A percentile compares a stretch with the other conserved stretches of the same genome.
These are phyloP conservation scores for Aphidoletes aphidimyza DNA, from an alignment of 2,888 invertebrate genomes.

Conservation along the genomic window DNA sequence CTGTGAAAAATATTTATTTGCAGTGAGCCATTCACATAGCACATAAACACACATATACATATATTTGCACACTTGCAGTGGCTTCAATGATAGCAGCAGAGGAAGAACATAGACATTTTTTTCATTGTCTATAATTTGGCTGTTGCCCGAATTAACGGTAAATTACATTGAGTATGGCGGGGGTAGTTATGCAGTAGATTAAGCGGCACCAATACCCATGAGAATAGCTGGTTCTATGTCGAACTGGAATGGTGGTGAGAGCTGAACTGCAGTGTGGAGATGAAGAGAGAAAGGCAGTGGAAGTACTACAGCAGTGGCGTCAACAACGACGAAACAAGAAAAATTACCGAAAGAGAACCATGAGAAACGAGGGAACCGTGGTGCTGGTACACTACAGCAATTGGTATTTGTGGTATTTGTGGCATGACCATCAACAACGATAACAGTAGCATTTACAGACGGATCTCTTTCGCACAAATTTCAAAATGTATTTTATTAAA, in stretches of 20 bases:
- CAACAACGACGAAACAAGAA: neutral
- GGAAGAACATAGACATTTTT: neutral
- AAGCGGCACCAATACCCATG: constrained; percentile 22
- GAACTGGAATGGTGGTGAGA: neutral
- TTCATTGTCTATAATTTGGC: constrained; percentile 36
- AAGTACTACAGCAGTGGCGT: neutral
- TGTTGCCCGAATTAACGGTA: constrained; percentile 31
- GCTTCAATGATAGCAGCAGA: neutral
- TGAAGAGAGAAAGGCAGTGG: neutral
- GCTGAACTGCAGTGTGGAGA: too few species aligned
- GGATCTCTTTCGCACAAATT: constrained; percentile 25
- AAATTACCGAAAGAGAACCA: neutral
- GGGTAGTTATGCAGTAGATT: constrained; percentile 14
- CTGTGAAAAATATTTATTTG: constrained; percentile 11
- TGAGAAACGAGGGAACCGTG: neutral
- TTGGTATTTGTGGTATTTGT: constrained; percentile 35
- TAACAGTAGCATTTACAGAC: neutral
- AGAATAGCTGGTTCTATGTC: neutral
- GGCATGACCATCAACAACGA: constrained; percentile 18
- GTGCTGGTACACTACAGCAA: neutral
- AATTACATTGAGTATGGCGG: constrained; percentile 21
- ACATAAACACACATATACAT: neutral
- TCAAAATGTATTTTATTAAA: constrained; percentile 26
- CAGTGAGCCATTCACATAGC: neutral
- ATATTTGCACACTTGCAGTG: too few species aligned